Base-by-base conservation (phyloP, 1,140 invertebrate species). In the Drosophila mayri region DNA sequence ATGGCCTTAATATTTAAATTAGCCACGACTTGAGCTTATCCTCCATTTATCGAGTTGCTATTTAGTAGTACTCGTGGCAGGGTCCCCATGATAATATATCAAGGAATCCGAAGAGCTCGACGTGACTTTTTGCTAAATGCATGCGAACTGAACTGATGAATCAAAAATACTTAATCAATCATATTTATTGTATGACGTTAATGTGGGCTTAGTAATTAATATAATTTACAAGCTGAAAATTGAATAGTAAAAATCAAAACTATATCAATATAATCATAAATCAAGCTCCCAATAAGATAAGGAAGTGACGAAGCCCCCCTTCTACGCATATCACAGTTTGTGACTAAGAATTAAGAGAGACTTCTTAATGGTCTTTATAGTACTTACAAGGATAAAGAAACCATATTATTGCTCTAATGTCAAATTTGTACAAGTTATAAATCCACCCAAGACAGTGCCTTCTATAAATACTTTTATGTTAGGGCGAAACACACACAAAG, bases 141-240 rank as follows among this genome's bases (percentile, higher is more conserved):
- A 28, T 25, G 11, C 12, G n/a, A 38, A 30, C 46, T 14, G 47
- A 62, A 52, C 35, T 62, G 46, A 52, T 52, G 25, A 62, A 62
- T 52, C 35, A 62, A 52, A 52, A 62, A 37, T 52, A 62, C 22
- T 18, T 28, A 2, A 18, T 38, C 20, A 28, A 18, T 38, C 20
- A 28, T n/a, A 4, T 25, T 3, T 28, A 16, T 16, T 38, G 28
- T 14, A 20, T 62, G 46, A 62, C 60, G 60, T 52, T 40, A 2
- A 30, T 18, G 47, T 49, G 25, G 3, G 4, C n/a, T 9, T 16
- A 16, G 20, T 16, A 6, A 16, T 54, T 54, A 38, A n/a, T 22
- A 0, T 16, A 37, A 4, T 1, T 16, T 37, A 10, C 22, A 37
- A 32, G 10, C 16, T 18, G 3, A 10, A 30, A 18, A 10, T n/a